Conservation (phyloP, 2,113 vertebrate species). For the Esox niger region DNA sequence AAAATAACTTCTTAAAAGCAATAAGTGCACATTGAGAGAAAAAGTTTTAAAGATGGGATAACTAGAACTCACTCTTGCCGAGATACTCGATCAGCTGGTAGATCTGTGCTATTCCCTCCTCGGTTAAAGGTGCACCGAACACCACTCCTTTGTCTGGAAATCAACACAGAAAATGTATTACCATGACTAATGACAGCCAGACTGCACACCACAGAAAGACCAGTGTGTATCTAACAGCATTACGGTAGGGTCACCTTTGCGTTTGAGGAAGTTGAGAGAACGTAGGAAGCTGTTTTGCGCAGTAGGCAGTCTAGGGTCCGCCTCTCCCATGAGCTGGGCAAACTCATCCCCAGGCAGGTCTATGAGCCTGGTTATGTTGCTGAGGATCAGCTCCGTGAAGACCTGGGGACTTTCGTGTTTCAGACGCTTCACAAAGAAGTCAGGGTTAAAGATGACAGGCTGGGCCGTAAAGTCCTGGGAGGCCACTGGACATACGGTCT, state of each 20-base stretch:
- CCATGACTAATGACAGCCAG: background rate
- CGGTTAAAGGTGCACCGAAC: slow-evolving; percentile 88
- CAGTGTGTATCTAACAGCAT: background rate
- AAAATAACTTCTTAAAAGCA: background rate
- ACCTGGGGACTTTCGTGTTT: slow-evolving; percentile 88
- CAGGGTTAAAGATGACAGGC: slow-evolving; percentile 93
- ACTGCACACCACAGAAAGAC: background rate
- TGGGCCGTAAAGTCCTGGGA: slow-evolving; percentile 72
- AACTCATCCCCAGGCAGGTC: slow-evolving; percentile 92
- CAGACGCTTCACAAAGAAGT: slow-evolving; percentile 97
- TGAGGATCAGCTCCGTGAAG: slow-evolving; percentile 92
- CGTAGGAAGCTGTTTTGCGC: slow-evolving; percentile 84
- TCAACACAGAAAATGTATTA: background rate
- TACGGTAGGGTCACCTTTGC: slow-evolving; percentile 79
- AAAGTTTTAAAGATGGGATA: background rate
- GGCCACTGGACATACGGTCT: slow-evolving; percentile 82
- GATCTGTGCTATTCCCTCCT: slow-evolving; percentile 93
- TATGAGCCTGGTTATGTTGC: slow-evolving; percentile 92
- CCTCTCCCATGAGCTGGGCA: slow-evolving; percentile 89
- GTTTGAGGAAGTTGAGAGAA: slow-evolving; percentile 90
- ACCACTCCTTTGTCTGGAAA: slow-evolving; percentile 86
- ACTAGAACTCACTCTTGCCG: slow-evolving; percentile 86
- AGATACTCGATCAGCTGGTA: slow-evolving; percentile 93
- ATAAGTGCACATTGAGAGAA: background rate
- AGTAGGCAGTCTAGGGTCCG: slow-evolving; percentile 82